A percentile compares a stretch with the other conserved stretches of the same genome.
These are phyloP conservation scores for Antechinus flavipes DNA, from an alignment of 2,113 vertebrate species.

Conservation along the genomic window DNA sequence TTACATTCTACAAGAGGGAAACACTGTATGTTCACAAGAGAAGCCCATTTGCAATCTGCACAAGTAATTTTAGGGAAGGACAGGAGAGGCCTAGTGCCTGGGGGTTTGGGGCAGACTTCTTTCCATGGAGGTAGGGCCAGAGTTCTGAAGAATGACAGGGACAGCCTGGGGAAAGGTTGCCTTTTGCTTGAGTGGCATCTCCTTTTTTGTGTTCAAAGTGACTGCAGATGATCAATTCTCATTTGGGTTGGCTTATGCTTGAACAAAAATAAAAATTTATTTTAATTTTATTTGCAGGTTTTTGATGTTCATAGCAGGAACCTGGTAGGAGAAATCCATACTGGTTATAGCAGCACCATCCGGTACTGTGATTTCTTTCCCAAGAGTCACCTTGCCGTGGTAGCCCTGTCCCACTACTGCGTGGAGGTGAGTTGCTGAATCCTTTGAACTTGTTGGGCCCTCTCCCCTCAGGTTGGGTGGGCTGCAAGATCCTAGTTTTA, in stretches of 20 bases:
- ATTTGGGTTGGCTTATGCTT: constrained; percentile 18
- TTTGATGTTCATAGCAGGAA: constrained; percentile 86
- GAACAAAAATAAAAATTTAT: no score
- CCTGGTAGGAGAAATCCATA: constrained; percentile 87
- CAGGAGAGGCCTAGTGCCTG: not conserved
- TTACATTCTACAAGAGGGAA: not conserved
- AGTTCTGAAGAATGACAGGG: no score
- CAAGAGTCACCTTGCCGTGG: constrained; percentile 89
- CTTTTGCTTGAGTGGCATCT: no score
- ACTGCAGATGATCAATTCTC: no score
- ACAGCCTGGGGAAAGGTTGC: no score
- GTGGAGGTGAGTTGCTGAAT: constrained; percentile 90
- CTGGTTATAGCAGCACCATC: constrained; percentile 90
- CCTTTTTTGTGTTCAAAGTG: no score
- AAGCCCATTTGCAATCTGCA: not conserved
- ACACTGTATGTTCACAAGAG: not conserved
- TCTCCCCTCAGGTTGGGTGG: not conserved
- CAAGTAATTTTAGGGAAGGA: not conserved
- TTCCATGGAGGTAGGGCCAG: no score
- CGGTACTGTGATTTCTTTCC: constrained; percentile 94
- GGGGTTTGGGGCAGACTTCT: no score
- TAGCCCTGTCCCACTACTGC: constrained; percentile 94
- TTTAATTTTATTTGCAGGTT: constrained; percentile 85
- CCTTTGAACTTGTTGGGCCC: not conserved
- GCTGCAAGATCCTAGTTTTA: not conserved